Evolutionary conservation across 2,888 invertebrate species (phyloP), one percentile per base, ranked within the genome.

Genomic region (Orchesellides sinensis): DNA sequence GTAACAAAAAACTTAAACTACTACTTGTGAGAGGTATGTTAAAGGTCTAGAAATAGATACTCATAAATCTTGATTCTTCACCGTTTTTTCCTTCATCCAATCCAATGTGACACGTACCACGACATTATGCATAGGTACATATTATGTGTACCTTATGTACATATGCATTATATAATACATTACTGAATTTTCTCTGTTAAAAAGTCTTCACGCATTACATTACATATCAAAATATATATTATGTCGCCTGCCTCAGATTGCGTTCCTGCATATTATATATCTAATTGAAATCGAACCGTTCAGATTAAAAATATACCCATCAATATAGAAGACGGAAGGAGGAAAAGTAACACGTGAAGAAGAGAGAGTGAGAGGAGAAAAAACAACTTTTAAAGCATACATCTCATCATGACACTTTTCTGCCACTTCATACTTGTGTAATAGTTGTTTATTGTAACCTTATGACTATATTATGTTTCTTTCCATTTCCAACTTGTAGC

Each of bases 41-140:
- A 63, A 52, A 63, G 63, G 61, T 69, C 69, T 70, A 79, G 78
- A 79, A 79, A 79, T 79, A 79, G 78, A 79, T 70, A 52, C 78
- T 68, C 78, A 79, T 79, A 79, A 79, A 79, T 79, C 78, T 79
- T 79, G 52, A 79, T 69, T 72, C 59, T 29, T 54, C 19, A 25
- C 68, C 21, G 23, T 68, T 23, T 27, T 32, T 69, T 25, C 19
- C 29, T 8, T 61, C 0, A 27, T 61, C 17, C 17, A 29, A 35
- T 5, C 61, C 5, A 32, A 32, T 32, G 17, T 35, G 8, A 17
- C 56, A 56, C 23, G 25, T 4, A n/a, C n/a, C n/a, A n/a, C n/a
- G n/a, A n/a, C n/a, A n/a, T n/a, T n/a, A n/a, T n/a, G n/a, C n/a
- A n/a, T n/a, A n/a, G n/a, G n/a, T n/a, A n/a, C n/a, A n/a, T n/a